phyloP scores from a whole-genome alignment of 2,797 vertebrate species.

The Micrastur ruficollis region DNA sequence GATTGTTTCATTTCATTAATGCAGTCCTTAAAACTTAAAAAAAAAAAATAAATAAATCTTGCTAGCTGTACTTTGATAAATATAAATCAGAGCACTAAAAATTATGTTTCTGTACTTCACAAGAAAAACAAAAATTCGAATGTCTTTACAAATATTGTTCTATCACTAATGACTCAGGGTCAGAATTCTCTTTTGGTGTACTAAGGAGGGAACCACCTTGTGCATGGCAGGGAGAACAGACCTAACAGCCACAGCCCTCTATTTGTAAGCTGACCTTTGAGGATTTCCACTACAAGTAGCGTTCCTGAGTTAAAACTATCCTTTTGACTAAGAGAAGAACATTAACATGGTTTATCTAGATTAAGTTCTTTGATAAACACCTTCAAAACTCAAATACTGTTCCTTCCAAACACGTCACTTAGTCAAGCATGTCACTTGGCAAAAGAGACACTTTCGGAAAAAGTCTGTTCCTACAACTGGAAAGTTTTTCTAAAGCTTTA shows the following conservation, averaged over 20 bases:
- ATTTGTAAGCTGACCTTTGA: not conserved
- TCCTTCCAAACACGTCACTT: not conserved
- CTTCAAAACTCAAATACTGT: not conserved
- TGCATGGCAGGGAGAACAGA: not conserved
- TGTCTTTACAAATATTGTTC: not conserved
- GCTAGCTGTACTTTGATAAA: not conserved
- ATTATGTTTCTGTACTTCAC: not conserved
- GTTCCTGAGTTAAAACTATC: not conserved
- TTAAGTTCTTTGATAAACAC: not conserved
- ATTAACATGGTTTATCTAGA: not conserved
- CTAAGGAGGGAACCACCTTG: not conserved
- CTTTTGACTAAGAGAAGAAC: not conserved
- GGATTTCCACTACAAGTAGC: not conserved
- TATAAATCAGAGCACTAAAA: not conserved
- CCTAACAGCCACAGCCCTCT: not conserved
- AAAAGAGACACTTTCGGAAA: not conserved
- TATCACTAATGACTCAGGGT: not conserved
- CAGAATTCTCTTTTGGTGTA: not conserved
- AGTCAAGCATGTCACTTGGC: not conserved
- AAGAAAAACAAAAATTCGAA: not conserved
- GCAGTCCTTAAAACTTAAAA: not conserved
- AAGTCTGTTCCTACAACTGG: not conserved
- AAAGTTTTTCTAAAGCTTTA: not conserved
- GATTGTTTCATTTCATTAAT: not conserved
- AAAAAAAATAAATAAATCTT: not conserved